Base-by-base conservation (phyloP, 1,140 invertebrate genomes). In the Drosophila tropicalis region DNA sequence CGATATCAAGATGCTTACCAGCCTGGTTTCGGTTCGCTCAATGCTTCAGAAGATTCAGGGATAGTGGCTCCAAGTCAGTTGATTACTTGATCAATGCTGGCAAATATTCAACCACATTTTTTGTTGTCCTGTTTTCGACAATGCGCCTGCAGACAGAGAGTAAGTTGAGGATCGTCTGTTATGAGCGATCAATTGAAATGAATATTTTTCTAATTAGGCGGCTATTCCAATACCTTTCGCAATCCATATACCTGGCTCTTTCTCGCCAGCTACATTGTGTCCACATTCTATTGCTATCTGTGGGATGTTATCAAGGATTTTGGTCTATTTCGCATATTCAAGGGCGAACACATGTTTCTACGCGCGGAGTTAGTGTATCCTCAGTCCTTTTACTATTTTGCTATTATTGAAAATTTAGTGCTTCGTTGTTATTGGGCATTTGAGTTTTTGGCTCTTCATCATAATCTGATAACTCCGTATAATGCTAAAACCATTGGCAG, bases 281-380 rank as follows among this genome's bases (percentile, higher is more conserved):
- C 95, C 62, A 96, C 96, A 0, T 93, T 95, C 40, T 98, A 98
- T 90, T 96, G 96, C 0, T 97, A 96, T 80, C 94, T 95, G 1
- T 99, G 98, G 98, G 98, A 99, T 92, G 95, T 99, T 6, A 96
- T 97, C 92, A 97, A 98, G 96, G 98, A 99, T 94, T 99, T 98
- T 97, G 98, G 98, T 7, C 93, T 99, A 10, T 96, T 99, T 65
- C 96, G 97, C 85, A 95, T 94, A 62, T 95, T 95, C 58, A 95
- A 96, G 6, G 95, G 95, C 2, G 96, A 98, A 91, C 97, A 97
- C 91, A 94, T 93, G 75, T 95, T 96, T 80, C 92, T 96, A 0
- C 90, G 96, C 12, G 95, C 96, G 85, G 95, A 96, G 89, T 95
- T 96, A 54, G 95, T 96, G 2, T 96, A 96, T 84, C 95, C 95